Base-by-base conservation (phyloP, 2,888 invertebrate species). In the Chymomyza caudatula region DNA sequence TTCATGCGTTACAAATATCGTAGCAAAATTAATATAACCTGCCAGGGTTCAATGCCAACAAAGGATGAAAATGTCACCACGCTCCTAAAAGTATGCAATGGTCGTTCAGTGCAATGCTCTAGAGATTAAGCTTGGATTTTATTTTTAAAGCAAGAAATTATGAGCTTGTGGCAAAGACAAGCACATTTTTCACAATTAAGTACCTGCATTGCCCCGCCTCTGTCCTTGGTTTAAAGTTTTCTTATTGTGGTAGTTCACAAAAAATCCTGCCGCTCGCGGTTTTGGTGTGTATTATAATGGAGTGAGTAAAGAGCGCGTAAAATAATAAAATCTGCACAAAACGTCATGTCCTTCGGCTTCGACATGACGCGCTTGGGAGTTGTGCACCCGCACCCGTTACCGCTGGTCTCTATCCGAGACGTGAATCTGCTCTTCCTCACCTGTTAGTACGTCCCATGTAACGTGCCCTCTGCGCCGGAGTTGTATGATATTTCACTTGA, bases 171-270 rank as follows among this genome's bases (percentile, higher is more conserved):
- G 25, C 66, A 72, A 67, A 72, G 70, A 71, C 76, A 74, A 77
- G 81, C 72, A 76, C 85, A 86, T 86, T 86, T 84, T 82, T 86
- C 86, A 86, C 86, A 86, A 86, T 86, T 86, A 85, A 85, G 81
- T 77, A 65, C 20, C 22, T 11, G 22, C 51, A 17, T 47, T 13
- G 17, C 1, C 44, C 15, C 44, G 3, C 4, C 3, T 15, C 44
- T 22, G 19, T 5, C 53, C 4, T n/a, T 1, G 11, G 53, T 23
- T 53, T 53, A 53, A 53, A 53, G 53, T 53, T 53, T 53, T 25
- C 53, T 11, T 47, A 3, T 47, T 13, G 13, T 17, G 47, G 15
- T 47, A 47, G 47, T n/a, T n/a, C 19, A n/a, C 11, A 15, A 47
- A 47, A 47, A 47, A 47, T 6, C 2, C 11, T 11, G 29, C 29